Evolutionary conservation across 1,140 invertebrate genomes (phyloP).

Genomic region (Teleogryllus occipitalis): DNA sequence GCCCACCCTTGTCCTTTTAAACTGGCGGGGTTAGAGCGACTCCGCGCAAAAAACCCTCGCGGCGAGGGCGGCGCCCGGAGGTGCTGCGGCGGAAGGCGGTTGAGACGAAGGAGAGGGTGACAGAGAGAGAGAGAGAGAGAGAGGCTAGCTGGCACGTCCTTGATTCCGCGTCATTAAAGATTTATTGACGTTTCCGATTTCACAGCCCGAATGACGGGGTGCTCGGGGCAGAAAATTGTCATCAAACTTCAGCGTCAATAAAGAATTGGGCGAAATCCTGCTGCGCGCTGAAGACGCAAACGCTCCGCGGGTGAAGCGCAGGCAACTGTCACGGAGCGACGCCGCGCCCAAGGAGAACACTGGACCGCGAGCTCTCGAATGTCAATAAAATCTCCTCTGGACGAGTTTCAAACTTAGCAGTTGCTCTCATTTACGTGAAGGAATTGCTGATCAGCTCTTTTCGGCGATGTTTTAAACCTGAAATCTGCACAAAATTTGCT

Average conservation of each 20-base stretch:
- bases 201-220: not conserved
- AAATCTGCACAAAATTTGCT: too few species aligned
- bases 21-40: not conserved
- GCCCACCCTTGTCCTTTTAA: constrained; percentile 3
- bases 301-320: too few species aligned
- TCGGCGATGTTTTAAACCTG: too few species aligned
- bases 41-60: not conserved
- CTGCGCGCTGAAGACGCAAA: too few species aligned
- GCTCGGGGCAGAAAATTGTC: not conserved
- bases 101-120: not conserved
- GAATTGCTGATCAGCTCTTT: too few species aligned
- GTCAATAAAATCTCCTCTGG: too few species aligned
- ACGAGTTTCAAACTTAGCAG: too few species aligned
- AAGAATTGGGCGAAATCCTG: not conserved
- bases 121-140: not conserved
- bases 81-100: not conserved
- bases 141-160: not conserved
- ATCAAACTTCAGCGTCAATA: not conserved
- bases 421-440: too few species aligned
- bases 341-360: too few species aligned
- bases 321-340: too few species aligned
- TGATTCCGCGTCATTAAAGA: constrained; percentile 4
- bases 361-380: too few species aligned
- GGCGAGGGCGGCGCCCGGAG: too few species aligned
- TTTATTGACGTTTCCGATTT: constrained; percentile 1